phyloP scores from a whole-genome alignment of 2,888 invertebrate species.

The Drosophila mayaguana region DNA sequence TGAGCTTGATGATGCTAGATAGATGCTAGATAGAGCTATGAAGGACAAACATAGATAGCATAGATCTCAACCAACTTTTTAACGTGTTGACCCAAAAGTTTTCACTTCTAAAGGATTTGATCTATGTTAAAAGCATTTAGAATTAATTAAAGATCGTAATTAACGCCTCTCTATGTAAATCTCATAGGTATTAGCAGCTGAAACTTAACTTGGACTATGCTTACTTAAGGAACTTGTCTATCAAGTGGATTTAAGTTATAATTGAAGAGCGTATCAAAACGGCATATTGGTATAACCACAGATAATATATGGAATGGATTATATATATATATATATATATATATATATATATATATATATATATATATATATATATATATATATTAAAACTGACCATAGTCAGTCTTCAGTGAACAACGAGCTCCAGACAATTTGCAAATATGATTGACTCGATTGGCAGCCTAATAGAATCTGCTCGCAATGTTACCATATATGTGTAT shows the following conservation, averaged over 20 bases:
- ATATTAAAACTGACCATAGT: neutral
- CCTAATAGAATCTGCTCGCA: neutral
- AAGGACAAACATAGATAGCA: neutral
- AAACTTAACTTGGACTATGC: neutral
- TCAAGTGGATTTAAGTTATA: neutral
- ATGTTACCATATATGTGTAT: neutral
- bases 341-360: neutral
- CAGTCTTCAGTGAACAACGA: neutral
- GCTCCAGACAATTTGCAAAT: slow-evolving; percentile 2
- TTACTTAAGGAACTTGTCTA: neutral
- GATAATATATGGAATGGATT: neutral
- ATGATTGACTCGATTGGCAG: slow-evolving; percentile 2
- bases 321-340: neutral
- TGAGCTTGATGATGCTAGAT: too few species aligned
- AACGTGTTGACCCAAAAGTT: too few species aligned
- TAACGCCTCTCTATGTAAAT: too few species aligned
- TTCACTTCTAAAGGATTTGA: too few species aligned
- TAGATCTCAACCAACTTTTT: neutral
- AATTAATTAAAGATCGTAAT: too few species aligned
- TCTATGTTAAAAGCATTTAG: too few species aligned
- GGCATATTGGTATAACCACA: neutral
- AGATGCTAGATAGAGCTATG: too few species aligned
- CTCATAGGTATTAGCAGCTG: too few species aligned
- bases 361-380: neutral
- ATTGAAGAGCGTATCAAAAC: neutral